Evolutionary conservation across 1,140 invertebrate genomes (phyloP).

Genomic region (Platorchestia sp.): DNA sequence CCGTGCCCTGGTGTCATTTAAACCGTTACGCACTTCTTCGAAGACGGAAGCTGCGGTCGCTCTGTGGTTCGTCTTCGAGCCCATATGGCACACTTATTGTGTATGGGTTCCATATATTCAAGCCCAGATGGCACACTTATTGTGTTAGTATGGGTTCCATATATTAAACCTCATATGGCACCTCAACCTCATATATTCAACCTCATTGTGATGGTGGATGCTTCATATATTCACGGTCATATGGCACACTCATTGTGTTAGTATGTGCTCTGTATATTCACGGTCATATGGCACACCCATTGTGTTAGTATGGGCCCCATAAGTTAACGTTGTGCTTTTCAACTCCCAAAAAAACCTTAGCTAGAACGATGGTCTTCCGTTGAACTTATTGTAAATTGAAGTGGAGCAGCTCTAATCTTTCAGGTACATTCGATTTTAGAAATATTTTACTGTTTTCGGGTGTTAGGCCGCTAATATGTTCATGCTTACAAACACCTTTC

Average conservation of each 20-base stretch:
- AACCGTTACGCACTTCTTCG: conserved; percentile 38
- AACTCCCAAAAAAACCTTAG: neutral
- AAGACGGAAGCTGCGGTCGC: conserved; percentile 23
- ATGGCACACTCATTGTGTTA: too few relatives aligned
- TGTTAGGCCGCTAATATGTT: neutral
- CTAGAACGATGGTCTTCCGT: neutral
- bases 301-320: neutral
- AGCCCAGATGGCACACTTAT: too few relatives aligned
- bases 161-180: too few relatives aligned
- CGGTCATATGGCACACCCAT: too few relatives aligned
- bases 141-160: neutral
- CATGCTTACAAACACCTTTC: neutral
- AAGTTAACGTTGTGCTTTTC: neutral
- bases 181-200: too few relatives aligned
- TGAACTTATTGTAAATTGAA: neutral
- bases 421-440: neutral
- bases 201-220: too few relatives aligned
- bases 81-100: neutral
- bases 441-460: neutral
- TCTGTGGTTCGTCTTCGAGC: neutral
- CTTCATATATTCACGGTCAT: too few relatives aligned
- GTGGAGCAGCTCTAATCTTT: neutral
- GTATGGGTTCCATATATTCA: neutral
- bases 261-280: neutral
- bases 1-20: conserved; percentile 42